Evolutionary conservation across 2,797 vertebrate species (phyloP).

Genomic region (Platyrinchus mystaceus): DNA sequence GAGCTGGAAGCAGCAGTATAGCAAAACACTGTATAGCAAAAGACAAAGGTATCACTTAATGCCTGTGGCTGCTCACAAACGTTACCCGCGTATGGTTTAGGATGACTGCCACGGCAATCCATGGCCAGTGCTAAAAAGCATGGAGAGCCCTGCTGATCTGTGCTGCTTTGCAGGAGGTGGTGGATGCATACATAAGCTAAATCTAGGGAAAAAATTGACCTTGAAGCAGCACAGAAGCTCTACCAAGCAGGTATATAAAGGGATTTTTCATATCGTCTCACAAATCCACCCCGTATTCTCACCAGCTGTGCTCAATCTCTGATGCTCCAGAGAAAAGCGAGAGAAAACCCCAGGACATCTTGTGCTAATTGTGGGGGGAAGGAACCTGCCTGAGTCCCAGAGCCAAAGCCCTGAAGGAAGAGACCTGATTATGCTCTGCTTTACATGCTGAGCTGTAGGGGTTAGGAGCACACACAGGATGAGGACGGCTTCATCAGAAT

Average conservation of each 20-base stretch:
- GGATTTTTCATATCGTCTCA: not conserved
- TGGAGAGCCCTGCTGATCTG: not conserved
- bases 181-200: not conserved
- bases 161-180: not conserved
- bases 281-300: not conserved
- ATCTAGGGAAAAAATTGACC: not conserved
- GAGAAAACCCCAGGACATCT: not conserved
- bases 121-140: not conserved
- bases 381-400: not conserved
- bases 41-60: not conserved
- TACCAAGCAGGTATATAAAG: not conserved
- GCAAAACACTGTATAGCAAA: not conserved
- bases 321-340: not conserved
- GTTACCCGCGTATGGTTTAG: not conserved
- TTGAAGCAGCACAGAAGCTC: not conserved
- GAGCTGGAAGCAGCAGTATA: not conserved
- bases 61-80: not conserved
- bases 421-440: conserved; percentile 29
- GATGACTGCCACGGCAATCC: not conserved
- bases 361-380: not conserved
- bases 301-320: not conserved
- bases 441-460: not conserved
- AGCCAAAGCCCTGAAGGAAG: not conserved
- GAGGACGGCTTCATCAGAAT: not conserved
- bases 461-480: not conserved